phyloP scores from a whole-genome alignment of 2,797 vertebrate genomes.

The Diglossa cyanea region DNA sequence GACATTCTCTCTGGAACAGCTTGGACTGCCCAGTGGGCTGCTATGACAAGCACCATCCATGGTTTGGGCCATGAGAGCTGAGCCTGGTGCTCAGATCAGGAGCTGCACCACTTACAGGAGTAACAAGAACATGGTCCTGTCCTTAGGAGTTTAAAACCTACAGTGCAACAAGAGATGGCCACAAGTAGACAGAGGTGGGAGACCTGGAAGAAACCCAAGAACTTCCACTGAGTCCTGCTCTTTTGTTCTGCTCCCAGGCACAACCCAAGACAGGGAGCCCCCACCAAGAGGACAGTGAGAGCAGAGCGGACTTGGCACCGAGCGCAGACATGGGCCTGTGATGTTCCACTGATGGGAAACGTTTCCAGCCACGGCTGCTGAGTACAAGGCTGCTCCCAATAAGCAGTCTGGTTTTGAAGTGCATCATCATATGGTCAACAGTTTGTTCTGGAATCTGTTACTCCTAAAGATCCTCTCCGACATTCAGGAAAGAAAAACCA shows the following conservation, averaged over 20 bases:
- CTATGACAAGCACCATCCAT: neutral
- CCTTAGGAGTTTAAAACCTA: neutral
- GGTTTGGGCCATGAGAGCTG: accelerated
- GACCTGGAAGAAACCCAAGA: neutral
- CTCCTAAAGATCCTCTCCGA: neutral
- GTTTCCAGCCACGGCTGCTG: conserved; percentile 32
- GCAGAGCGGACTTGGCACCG: neutral
- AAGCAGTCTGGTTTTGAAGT: conserved; percentile 32
- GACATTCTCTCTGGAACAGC: neutral
- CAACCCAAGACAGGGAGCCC: neutral
- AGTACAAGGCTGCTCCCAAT: conserved; percentile 19
- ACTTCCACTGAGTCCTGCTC: accelerated
- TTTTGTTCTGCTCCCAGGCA: neutral
- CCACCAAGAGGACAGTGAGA: neutral
- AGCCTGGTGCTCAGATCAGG: neutral
- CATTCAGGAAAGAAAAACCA: neutral
- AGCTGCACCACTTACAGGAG: neutral
- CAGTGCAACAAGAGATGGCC: neutral
- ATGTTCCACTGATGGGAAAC: conserved; percentile 31
- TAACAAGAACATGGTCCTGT: neutral
- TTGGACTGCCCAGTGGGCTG: neutral
- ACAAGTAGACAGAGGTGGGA: neutral
- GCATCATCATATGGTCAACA: conserved; percentile 28
- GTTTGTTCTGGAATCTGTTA: conserved; percentile 46
- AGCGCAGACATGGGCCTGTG: neutral